phyloP scores from a whole-genome alignment of 2,797 vertebrate genomes.

The Pseudochaenichthys georgianus region DNA sequence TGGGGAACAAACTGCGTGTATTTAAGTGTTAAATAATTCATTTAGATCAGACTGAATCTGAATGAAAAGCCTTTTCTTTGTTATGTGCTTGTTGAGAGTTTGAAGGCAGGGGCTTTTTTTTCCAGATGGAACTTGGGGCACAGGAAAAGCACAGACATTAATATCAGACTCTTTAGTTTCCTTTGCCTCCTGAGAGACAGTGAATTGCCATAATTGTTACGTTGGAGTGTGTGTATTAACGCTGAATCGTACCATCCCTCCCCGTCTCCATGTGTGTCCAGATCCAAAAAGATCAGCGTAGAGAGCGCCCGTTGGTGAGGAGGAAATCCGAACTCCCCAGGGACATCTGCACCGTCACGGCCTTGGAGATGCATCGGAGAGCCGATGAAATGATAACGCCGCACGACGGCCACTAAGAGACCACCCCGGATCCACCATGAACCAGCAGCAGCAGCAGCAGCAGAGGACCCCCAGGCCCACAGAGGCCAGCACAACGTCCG shows the following conservation, averaged over 20 bases:
- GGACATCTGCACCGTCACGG: constrained; percentile 96
- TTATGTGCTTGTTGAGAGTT: background rate
- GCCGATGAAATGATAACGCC: constrained; percentile 93
- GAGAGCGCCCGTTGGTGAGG: constrained; percentile 92
- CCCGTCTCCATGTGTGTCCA: constrained; percentile 55
- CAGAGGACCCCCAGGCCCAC: constrained; percentile 54
- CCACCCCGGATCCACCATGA: constrained; percentile 48
- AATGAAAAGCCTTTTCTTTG: background rate
- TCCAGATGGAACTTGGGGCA: background rate
- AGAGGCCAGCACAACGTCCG: constrained; percentile 60
- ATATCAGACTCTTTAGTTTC: background rate
- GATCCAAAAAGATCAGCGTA: constrained; percentile 91
- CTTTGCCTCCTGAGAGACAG: background rate
- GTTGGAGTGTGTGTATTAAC: too few species aligned
- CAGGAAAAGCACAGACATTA: background rate
- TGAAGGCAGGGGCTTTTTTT: constrained; percentile 7
- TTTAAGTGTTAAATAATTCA: background rate
- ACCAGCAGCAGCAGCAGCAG: constrained; percentile 59
- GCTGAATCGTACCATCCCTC: background rate
- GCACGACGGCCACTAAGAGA: constrained; percentile 92
- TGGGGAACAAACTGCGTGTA: background rate
- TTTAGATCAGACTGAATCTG: background rate
- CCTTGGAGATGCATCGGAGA: constrained; percentile 95
- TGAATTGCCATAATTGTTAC: background rate
- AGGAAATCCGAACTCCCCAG: constrained; percentile 98